Evolutionary conservation across 2,888 invertebrate genomes (phyloP).

Genomic region (Terebella lapidaria): DNA sequence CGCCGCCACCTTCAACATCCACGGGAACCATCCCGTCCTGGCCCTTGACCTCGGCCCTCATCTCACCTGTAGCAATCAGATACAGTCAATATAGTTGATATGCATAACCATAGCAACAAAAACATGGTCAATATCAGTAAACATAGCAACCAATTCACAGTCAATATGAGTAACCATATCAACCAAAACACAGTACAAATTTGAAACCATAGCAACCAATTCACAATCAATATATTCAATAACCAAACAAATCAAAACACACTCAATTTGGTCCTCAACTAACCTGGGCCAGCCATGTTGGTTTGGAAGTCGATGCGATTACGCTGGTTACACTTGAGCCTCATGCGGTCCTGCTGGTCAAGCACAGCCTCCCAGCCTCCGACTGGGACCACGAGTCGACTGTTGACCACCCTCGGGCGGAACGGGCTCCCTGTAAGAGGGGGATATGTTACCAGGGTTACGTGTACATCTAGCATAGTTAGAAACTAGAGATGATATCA

Average conservation of each 20-base stretch:
- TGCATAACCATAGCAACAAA: too few relatives aligned
- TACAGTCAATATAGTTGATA: too few relatives aligned
- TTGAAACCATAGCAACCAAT: too few relatives aligned
- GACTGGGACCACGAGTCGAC: constrained; percentile 68
- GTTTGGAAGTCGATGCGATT: constrained; percentile 74
- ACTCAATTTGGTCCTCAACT: not conserved
- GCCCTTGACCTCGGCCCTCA: constrained; percentile 58
- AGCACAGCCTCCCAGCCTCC: constrained; percentile 83
- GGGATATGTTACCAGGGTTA: too few relatives aligned
- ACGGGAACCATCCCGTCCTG: constrained; percentile 55
- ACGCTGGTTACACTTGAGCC: constrained; percentile 55
- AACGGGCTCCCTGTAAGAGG: constrained; percentile 71
- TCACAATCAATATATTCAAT: too few relatives aligned
- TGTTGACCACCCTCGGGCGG: constrained; percentile 70
- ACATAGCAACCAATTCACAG: too few relatives aligned
- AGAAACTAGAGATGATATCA: too few relatives aligned
- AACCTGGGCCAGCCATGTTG: constrained; percentile 76
- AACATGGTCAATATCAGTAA: too few relatives aligned
- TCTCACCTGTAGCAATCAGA: constrained; percentile 61
- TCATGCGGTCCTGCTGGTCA: constrained; percentile 62
- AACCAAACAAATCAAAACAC: too few relatives aligned
- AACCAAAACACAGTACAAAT: too few relatives aligned
- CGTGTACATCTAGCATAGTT: too few relatives aligned
- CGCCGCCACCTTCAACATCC: constrained; percentile 55
- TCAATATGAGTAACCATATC: too few relatives aligned